phyloP scores from a whole-genome alignment of 2,888 invertebrate genomes.

The Phytoseiulus persimilis region DNA sequence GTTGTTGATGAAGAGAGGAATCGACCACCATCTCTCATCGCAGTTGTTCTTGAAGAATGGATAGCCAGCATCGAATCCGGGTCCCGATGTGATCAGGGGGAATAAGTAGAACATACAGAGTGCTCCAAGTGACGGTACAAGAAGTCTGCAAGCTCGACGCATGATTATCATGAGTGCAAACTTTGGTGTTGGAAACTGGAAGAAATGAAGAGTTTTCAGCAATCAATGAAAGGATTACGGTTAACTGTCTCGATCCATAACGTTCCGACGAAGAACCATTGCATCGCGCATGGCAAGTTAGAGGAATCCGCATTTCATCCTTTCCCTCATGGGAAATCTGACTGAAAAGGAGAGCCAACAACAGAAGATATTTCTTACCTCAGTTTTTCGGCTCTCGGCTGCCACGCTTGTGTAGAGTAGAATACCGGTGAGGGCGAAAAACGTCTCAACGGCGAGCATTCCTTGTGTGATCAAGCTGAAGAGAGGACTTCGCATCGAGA shows the following conservation, averaged over 20 bases:
- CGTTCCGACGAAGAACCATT: too few species aligned
- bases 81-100: neutral
- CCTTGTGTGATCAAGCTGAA: neutral
- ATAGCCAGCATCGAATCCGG: neutral
- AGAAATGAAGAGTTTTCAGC: neutral
- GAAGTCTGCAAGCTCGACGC: neutral
- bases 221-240: too few species aligned
- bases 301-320: too few species aligned
- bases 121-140: neutral
- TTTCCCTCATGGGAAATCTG: neutral
- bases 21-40: slow-evolving; percentile 13
- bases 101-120: neutral
- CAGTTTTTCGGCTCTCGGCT: neutral
- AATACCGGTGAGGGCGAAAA: slow-evolving; percentile 15
- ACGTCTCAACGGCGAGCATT: slow-evolving; percentile 13
- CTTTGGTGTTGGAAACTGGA: neutral
- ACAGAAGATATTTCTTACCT: too few species aligned
- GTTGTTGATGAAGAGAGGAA: slow-evolving; percentile 14
- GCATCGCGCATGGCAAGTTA: too few species aligned
- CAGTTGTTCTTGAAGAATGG: neutral
- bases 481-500: neutral
- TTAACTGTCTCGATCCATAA: too few species aligned
- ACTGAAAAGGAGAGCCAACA: too few species aligned
- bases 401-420: neutral
- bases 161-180: neutral